Conservation (phyloP, 2,888 invertebrate genomes). For the Dasysyrphus tricinctus region DNA sequence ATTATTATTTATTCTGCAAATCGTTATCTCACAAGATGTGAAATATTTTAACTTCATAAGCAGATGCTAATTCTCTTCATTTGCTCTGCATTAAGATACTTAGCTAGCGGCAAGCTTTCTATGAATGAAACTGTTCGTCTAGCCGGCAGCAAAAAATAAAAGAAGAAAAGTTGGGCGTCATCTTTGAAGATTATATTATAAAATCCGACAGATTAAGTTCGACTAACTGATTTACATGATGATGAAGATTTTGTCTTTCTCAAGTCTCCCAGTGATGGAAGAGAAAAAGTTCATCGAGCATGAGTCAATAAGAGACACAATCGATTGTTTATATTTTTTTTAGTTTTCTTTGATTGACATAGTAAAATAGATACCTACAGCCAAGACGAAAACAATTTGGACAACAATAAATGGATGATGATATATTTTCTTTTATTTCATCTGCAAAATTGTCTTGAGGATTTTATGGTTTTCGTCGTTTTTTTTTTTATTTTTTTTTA, state of each 20-base stretch:
- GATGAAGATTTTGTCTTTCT: background rate
- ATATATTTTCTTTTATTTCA: background rate
- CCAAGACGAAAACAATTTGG: background rate
- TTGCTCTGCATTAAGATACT: background rate
- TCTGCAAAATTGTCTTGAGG: background rate
- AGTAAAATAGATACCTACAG: background rate
- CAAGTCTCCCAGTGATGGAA: background rate
- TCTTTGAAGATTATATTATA: background rate
- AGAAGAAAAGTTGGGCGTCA: background rate
- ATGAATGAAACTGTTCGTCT: slow-evolving; percentile 2
- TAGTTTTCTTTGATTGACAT: background rate
- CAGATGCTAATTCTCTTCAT: slow-evolving; percentile 13
- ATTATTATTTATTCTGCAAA: background rate
- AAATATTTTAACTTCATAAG: slow-evolving; percentile 14
- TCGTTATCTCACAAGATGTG: background rate
- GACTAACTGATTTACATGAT: too few relatives aligned
- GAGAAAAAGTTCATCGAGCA: background rate
- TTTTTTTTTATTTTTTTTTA: background rate
- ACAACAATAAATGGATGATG: background rate
- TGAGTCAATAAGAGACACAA: slow-evolving; percentile 10
- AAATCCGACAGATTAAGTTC: background rate
- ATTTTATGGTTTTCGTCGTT: background rate
- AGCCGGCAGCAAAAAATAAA: background rate
- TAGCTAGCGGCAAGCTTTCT: background rate
- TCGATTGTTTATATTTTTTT: background rate